These are phyloP conservation scores for Drosophila sulfurigaster DNA, from an alignment of 1,140 invertebrate species.

Conservation along the genomic window DNA sequence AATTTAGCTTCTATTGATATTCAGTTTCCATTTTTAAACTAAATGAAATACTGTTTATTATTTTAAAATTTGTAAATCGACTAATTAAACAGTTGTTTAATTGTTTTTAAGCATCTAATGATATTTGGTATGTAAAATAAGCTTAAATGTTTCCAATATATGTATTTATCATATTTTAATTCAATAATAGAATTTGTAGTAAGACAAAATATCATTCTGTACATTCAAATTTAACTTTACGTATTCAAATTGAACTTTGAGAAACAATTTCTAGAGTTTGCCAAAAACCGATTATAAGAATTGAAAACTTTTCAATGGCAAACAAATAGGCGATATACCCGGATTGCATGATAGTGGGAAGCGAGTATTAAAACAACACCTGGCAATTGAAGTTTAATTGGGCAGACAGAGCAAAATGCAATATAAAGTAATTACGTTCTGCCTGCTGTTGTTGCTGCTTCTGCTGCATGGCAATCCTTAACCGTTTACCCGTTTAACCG, in stretches of 20 bases:
- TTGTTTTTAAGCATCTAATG: too few species aligned
- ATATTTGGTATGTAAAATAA: too few species aligned
- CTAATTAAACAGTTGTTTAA: too few species aligned
- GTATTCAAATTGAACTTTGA: neutral
- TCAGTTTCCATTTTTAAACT: too few species aligned
- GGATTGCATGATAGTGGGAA: neutral
- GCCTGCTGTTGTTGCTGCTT: slow-evolving; percentile 19
- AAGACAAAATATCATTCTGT: too few species aligned
- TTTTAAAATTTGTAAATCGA: too few species aligned
- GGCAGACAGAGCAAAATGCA: slow-evolving; percentile 52
- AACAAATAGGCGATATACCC: slow-evolving; percentile 23
- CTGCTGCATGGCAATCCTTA: slow-evolving; percentile 23
- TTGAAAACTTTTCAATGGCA: neutral
- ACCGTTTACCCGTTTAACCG: slow-evolving; percentile 17
- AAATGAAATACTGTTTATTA: too few species aligned
- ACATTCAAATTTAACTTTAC: too few species aligned
- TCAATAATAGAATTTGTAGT: too few species aligned
- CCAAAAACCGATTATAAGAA: neutral
- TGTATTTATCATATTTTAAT: too few species aligned
- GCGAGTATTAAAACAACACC: slow-evolving; percentile 47
- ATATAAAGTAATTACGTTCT: slow-evolving; percentile 53
- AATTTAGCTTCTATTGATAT: too few species aligned
- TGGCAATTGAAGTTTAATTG: slow-evolving; percentile 76
- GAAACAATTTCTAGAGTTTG: neutral
- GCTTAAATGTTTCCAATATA: too few species aligned